Conservation (phyloP, 1,140 invertebrate genomes). For the Popillia japonica region DNA sequence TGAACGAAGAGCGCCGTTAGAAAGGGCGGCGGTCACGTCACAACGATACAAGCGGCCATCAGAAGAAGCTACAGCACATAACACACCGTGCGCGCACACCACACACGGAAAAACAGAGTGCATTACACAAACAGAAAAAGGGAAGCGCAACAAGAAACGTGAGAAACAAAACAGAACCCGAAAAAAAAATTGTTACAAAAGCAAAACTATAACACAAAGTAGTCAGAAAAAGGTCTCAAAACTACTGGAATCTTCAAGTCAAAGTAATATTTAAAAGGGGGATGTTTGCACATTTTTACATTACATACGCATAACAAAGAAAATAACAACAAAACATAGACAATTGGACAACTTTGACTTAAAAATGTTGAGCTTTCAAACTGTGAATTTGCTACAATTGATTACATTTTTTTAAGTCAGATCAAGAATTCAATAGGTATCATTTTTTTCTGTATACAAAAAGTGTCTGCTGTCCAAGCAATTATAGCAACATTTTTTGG, state of each 20-base stretch:
- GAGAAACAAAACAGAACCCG: conserved; percentile 46
- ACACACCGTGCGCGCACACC: conserved; percentile 33
- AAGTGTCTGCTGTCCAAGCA: too few species aligned
- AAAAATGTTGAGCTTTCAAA: not conserved
- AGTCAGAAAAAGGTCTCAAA: not conserved
- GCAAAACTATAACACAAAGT: not conserved
- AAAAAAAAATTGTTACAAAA: conserved; percentile 5
- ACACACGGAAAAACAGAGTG: conserved; percentile 33
- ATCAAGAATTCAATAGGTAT: too few species aligned
- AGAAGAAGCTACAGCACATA: conserved; percentile 50
- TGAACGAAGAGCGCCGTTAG: conserved; percentile 56
- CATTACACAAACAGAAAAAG: conserved; percentile 36
- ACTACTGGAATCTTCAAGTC: not conserved
- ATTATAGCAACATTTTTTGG: too few species aligned
- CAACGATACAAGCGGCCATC: conserved; percentile 61
- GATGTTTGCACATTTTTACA: not conserved
- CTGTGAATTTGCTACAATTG: not conserved
- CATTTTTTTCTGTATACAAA: too few species aligned
- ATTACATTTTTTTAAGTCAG: too few species aligned
- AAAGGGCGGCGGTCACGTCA: conserved; percentile 56
- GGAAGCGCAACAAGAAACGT: conserved; percentile 46
- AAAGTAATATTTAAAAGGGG: not conserved
- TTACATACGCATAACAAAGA: not conserved
- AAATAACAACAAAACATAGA: not conserved
- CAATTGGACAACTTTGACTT: not conserved